These are phyloP conservation scores for Neocrepidodera transversa DNA, from an alignment of 2,888 invertebrate genomes.

Conservation along the genomic window DNA sequence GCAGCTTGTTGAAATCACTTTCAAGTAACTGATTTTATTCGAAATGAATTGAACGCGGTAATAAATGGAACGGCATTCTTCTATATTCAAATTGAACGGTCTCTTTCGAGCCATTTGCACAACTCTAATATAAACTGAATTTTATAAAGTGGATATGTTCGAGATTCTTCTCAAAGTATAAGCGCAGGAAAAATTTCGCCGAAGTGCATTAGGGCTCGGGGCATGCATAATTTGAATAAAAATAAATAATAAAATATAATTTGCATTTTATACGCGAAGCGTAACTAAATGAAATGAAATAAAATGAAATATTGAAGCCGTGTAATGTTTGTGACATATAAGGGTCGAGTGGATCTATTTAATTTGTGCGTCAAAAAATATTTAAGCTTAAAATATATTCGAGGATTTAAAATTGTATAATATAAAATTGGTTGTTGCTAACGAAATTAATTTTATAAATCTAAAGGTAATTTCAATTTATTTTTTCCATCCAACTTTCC, in stretches of 20 bases:
- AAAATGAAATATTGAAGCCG: neutral
- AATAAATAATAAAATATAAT: constrained; percentile 6
- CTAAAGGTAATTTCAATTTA: too few relatives aligned
- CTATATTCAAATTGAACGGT: constrained; percentile 7
- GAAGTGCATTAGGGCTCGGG: neutral
- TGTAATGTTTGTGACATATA: neutral
- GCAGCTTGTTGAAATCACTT: neutral
- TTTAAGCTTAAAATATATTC: too few relatives aligned
- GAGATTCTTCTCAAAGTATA: neutral
- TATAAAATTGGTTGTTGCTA: too few relatives aligned
- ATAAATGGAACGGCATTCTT: neutral
- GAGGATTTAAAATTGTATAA: too few relatives aligned
- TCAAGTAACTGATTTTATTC: constrained; percentile 14
- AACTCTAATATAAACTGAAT: constrained; percentile 6
- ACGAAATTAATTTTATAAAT: too few relatives aligned
- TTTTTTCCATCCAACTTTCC: too few relatives aligned
- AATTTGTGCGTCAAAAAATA: too few relatives aligned
- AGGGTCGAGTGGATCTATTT: neutral
- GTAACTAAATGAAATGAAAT: neutral
- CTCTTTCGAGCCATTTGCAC: constrained; percentile 9
- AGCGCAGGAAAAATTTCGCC: neutral
- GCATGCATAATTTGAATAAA: neutral
- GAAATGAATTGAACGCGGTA: neutral
- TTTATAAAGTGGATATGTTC: constrained; percentile 13
- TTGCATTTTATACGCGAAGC: constrained; percentile 10